Conservation (phyloP, 92 coral and sea anemone genomes). For the Zoanthus sansibaricus region DNA sequence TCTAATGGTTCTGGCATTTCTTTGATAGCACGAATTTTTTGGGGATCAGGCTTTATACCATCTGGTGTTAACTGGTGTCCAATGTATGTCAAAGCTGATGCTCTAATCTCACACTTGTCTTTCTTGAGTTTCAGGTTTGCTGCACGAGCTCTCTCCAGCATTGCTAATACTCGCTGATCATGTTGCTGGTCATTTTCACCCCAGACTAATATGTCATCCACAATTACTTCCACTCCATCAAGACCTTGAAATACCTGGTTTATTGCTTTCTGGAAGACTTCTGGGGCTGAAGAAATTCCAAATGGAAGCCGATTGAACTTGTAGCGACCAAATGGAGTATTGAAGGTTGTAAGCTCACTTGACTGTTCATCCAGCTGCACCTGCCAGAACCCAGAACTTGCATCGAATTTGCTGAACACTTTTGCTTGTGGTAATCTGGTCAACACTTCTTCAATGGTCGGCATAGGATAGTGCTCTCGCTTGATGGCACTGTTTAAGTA, state of each 20-base stretch:
- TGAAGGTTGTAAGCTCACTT: slow-evolving; percentile 48
- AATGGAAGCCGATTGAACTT: slow-evolving; percentile 36
- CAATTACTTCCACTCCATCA: slow-evolving; percentile 26
- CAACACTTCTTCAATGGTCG: slow-evolving; percentile 40
- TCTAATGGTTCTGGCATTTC: slow-evolving; percentile 42
- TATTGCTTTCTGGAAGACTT: slow-evolving; percentile 39
- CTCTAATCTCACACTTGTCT: slow-evolving; percentile 36
- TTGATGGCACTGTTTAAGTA: slow-evolving; percentile 34
- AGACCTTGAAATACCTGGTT: slow-evolving; percentile 34
- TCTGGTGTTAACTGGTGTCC: slow-evolving; percentile 49
- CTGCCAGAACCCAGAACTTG: slow-evolving; percentile 47
- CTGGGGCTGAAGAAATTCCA: slow-evolving; percentile 38
- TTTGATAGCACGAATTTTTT: slow-evolving; percentile 36
- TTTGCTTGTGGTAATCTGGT: slow-evolving; percentile 41
- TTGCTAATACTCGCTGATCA: slow-evolving; percentile 20
- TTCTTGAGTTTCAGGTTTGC: slow-evolving; percentile 32
- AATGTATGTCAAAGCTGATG: slow-evolving; percentile 25
- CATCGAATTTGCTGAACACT: slow-evolving; percentile 40
- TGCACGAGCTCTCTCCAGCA: slow-evolving; percentile 39
- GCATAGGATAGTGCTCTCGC: slow-evolving; percentile 51
- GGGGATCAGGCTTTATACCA: slow-evolving; percentile 48
- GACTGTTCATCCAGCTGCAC: slow-evolving; percentile 45
- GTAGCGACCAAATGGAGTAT: slow-evolving; percentile 47
- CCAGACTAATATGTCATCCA: slow-evolving; percentile 36
- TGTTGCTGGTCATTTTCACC: slow-evolving; percentile 34